Evolutionary conservation across 1,140 invertebrate species (phyloP), one percentile per base, ranked within the genome.

Genomic region (Drosophila guanche): DNA sequence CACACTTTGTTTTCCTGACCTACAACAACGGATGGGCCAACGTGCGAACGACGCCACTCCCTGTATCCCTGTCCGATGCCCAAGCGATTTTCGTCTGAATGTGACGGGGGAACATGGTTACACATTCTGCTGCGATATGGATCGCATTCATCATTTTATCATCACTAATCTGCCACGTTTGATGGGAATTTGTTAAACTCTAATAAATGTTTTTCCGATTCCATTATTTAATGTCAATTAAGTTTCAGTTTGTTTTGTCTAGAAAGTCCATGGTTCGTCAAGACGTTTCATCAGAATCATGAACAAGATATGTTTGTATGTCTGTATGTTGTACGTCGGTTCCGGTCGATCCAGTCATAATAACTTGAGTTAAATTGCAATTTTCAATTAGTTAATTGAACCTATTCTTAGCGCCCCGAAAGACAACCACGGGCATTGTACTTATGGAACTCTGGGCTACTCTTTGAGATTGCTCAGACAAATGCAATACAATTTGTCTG

Each of bases 401-500:
- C 16, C 16, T 1, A 20, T 20, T 20, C 16, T 20, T 20, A 20
- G 16, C 16, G 16, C 16, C 16, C 16, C 16, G 16, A 1, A 0
- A 20, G 16, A 20, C 16, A 20, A 20, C 16, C 16, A 20, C 16
- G 16, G 16, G 16, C 16, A 20, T 1, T 20, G 16, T 20, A 20
- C 0, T 20, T 20, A 20, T 20, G 16, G 16, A 20, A 20, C 16
- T 20, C 1, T 50, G 16, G 3, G 10, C 46, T 52, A 65, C 0
- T 54, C 16, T 25, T 43, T 53, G 1, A 80, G 41, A 50, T 52
- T 47, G 41, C 22, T 47, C 4, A 45, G 29, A 22, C 81, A 85
- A 42, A 86, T 81, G 50, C 81, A 94, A 89, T 93, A 94, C 53
- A 93, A 92, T 72, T 93, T 93, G 5, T 93, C 91, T 43, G 89